Evolutionary conservation across 2,888 invertebrate genomes (phyloP), one percentile per base, ranked within the genome.

Genomic region (Parnassius mnemosyne): DNA sequence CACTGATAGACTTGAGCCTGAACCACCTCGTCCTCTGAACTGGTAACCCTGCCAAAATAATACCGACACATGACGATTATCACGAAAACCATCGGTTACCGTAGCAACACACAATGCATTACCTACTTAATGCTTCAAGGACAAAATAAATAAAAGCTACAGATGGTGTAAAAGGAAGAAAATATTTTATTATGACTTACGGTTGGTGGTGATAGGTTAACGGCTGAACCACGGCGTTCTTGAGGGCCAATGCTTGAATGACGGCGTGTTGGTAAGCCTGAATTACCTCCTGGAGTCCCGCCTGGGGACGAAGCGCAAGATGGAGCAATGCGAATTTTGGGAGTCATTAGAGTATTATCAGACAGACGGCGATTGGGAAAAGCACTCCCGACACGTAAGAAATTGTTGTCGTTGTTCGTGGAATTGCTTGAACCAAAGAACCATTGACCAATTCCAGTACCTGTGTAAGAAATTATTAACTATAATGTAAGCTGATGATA

Each of bases 161-260:
- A 7, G 34, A 0, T 34, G 7, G 7, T 34, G 34, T 34, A 34
- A 34, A 34, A 34, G 34, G 7, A 34, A 0, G 34, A 34, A 34
- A 56, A 11, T 25, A 25, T 58, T 50, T 42, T 57, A 3, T 49
- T 20, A 42, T 65, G 59, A 93, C 95, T 94, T 94, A 97, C 97
- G 93, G 96, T 96, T 71, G 97, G 97, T 71, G 97, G 97, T 66
- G 97, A 97, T 66, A 97, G 92, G 89, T 97, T 97, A 70, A 96
- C 95, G 66, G 95, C 95, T 12, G 96, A 96, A 62, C 95, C 95
- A 60, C 97, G 94, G 67, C 97, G 94, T 81, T 97, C 97, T 79
- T 97, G 97, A 0, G 97, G 96, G 25, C 97, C 97, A 73, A 97
- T 97, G 85, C 97, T 97, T 62, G 97, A 97, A 84, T 98, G 98